Conservation (phyloP, 2,888 invertebrate species). For the Petrolisthes manimaculis region DNA sequence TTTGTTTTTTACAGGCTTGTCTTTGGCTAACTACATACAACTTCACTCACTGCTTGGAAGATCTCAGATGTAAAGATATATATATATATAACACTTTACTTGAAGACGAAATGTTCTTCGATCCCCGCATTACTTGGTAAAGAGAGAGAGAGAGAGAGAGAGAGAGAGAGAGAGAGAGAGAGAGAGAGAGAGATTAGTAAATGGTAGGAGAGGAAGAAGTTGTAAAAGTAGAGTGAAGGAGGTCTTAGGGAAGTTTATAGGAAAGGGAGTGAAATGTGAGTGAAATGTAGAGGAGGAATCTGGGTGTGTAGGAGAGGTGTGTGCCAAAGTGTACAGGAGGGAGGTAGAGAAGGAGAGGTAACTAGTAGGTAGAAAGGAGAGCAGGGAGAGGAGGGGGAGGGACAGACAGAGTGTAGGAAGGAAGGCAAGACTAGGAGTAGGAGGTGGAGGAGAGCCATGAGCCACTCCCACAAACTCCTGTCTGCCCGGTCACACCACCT, state of each 20-base stretch:
- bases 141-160: no score
- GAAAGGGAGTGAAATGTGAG: not conserved
- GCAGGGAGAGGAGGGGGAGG: not conserved
- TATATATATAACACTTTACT: no score
- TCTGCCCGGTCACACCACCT: constrained; percentile 16
- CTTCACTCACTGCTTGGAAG: no score
- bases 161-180: no score
- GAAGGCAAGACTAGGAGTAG: not conserved
- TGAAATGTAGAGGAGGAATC: not conserved
- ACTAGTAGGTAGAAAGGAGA: constrained; percentile 1
- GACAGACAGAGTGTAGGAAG: not conserved
- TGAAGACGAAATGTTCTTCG: no score
- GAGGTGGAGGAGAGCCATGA: constrained; percentile 7
- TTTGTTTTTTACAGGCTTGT: no score
- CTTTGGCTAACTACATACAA: no score
- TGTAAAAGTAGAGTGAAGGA: not conserved
- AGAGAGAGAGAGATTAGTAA: not conserved
- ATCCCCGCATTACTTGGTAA: no score
- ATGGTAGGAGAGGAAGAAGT: not conserved
- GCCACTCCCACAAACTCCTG: constrained; percentile 20
- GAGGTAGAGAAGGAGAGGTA: not conserved
- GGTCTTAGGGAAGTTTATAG: no score
- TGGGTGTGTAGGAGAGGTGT: not conserved
- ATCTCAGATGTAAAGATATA: no score
- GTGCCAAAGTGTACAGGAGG: not conserved